Evolutionary conservation across 2,888 invertebrate genomes (phyloP), one percentile per base, ranked within the genome.

Genomic region (Drosophila glabriapex): DNA sequence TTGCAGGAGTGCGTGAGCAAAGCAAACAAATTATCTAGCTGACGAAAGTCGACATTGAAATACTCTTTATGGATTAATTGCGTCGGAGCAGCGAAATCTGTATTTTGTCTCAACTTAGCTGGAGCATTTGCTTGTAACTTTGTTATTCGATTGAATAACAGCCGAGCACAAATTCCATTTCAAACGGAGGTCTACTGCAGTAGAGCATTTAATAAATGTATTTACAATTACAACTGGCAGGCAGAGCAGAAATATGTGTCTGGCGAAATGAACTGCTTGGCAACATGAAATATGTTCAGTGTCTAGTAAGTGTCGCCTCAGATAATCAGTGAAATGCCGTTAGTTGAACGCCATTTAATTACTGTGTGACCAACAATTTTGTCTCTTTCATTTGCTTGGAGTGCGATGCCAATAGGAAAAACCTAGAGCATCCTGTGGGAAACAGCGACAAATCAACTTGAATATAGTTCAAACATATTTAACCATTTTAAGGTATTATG

Each of bases 281-380:
- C 49, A 66, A 69, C 63, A 81, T 79, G 76, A 73, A 65, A 60
- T 79, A 84, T 80, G 68, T 75, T 74, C 55, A 63, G 68, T 78
- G 7, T 22, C 1, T 14, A 7, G 14, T 14, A 14, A 46, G 22
- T 64, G 69, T 39, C 53, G 78, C 78, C 71, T 28, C 68, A 39
- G 80, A 80, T 68, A 77, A 85, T 58, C 68, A 60, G 78, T 61
- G 61, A 67, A 77, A 60, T 71, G 70, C 64, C 71, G 80, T 82
- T 74, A 87, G 78, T 89, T 89, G 62, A 22, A 25, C 60, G 39
- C 49, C 41, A 58, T 74, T 74, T 46, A 67, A 69, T 76, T 76
- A 74, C 69, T 55, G 67, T 46, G 25, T 9, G 46, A 9, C 46
- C 46, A 46, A 46, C 25, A 25, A 46, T 25, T 16, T 25, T 25